A percentile compares a stretch with the other conserved stretches of the same genome.
Conservation (phyloP, 2,113 vertebrate genomes). For the Pangasianodon hypophthalmus region DNA sequence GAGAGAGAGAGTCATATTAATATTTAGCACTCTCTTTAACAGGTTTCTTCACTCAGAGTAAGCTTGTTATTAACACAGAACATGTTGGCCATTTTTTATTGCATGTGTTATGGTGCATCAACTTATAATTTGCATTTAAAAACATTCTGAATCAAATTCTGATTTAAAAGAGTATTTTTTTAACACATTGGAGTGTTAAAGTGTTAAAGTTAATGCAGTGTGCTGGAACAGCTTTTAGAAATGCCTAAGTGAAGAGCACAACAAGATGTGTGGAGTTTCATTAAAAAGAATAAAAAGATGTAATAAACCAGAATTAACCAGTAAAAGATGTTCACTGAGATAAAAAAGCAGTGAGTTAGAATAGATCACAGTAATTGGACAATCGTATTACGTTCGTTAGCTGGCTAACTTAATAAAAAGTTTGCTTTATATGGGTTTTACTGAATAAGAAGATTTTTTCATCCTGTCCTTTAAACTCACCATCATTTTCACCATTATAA, state of each 20-base stretch:
- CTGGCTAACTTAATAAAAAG: neutral
- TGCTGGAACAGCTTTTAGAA: neutral
- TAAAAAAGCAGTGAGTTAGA: neutral
- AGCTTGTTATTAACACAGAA: neutral
- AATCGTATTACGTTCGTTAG: neutral
- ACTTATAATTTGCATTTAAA: neutral
- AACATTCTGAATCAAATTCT: neutral
- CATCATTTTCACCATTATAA: too few species aligned
- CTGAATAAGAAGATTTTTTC: too few species aligned
- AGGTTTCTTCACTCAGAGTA: constrained; percentile 5
- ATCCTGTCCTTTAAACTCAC: too few species aligned
- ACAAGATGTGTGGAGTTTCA: neutral
- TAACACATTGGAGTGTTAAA: neutral
- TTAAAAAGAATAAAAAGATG: neutral
- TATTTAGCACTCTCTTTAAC: neutral
- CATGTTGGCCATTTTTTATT: neutral
- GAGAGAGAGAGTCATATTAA: neutral
- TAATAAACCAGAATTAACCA: neutral
- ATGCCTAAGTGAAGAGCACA: neutral
- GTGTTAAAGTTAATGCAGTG: neutral
- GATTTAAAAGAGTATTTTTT: neutral
- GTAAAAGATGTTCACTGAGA: neutral
- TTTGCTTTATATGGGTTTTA: neutral
- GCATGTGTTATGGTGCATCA: neutral
- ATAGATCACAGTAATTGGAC: neutral